These are phyloP conservation scores for Rhinichthys klamathensis DNA, from an alignment of 2,113 vertebrate genomes.

Conservation along the genomic window DNA sequence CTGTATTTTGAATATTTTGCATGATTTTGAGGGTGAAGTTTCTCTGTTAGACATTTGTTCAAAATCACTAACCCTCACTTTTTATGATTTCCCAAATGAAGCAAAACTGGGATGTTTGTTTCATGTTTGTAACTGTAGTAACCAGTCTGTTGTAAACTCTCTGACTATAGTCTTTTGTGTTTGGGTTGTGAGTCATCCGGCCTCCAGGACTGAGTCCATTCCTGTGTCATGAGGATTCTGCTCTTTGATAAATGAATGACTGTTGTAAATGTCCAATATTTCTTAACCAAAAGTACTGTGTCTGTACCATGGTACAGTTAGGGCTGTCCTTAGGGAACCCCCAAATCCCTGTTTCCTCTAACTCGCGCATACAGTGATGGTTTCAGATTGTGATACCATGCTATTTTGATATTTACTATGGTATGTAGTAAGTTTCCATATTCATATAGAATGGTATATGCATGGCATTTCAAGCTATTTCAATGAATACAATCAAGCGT, in stretches of 20 bases:
- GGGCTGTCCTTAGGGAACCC: too few relatives aligned
- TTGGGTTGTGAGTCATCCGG: conserved; percentile 9
- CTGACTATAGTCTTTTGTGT: background rate
- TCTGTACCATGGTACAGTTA: background rate
- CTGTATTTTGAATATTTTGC: background rate
- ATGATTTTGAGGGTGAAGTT: background rate
- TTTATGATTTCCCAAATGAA: background rate
- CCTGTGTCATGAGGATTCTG: background rate
- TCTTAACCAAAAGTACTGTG: background rate
- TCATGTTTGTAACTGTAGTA: background rate
- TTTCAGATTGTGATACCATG: background rate
- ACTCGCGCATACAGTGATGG: background rate
- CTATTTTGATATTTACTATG: background rate
- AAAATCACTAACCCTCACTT: background rate
- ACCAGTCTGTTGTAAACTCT: background rate
- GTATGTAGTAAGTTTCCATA: background rate
- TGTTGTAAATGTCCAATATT: conserved; percentile 5
- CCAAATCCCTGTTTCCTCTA: too few relatives aligned
- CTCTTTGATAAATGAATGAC: background rate
- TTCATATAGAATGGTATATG: background rate
- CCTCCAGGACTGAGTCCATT: background rate
- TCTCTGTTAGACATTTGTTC: background rate
- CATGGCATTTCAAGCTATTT: background rate
- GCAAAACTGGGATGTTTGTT: background rate
- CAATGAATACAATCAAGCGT: too few relatives aligned